Percentiles rank a stretch among this genome's conserved stretches.
Conservation (phyloP, 2,113 vertebrate species). For the Circaetus gallicus region DNA sequence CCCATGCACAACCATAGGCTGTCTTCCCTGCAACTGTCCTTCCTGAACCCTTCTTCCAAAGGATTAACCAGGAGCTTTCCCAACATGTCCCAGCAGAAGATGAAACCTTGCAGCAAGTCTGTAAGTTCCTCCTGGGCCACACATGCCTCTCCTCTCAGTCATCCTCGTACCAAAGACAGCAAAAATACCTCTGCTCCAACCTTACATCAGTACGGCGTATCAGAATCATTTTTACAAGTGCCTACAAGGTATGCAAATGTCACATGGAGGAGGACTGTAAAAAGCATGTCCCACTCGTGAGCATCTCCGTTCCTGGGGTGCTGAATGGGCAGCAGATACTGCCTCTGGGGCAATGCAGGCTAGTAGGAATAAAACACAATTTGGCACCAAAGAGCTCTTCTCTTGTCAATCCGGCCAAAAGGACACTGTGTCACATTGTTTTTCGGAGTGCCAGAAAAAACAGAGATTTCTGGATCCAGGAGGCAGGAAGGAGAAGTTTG, state of each 20-base stretch:
- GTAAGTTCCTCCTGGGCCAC: background rate
- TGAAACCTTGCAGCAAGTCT: background rate
- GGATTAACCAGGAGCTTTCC: background rate
- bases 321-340: background rate
- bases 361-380: background rate
- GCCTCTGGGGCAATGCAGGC: background rate
- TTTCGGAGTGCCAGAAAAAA: background rate
- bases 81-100: background rate
- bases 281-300: background rate
- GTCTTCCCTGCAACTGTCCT: background rate
- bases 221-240: background rate
- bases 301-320: background rate
- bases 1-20: background rate
- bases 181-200: background rate
- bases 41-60: background rate
- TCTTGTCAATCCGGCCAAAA: background rate
- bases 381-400: background rate
- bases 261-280: background rate
- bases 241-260: background rate
- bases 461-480: background rate
- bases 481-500: background rate
- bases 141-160: background rate
- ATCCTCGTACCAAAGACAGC: background rate
- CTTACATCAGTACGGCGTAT: background rate
- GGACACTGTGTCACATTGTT: background rate